phyloP scores from a whole-genome alignment of 2,888 invertebrate genomes.

The Mylabris sibirica region DNA sequence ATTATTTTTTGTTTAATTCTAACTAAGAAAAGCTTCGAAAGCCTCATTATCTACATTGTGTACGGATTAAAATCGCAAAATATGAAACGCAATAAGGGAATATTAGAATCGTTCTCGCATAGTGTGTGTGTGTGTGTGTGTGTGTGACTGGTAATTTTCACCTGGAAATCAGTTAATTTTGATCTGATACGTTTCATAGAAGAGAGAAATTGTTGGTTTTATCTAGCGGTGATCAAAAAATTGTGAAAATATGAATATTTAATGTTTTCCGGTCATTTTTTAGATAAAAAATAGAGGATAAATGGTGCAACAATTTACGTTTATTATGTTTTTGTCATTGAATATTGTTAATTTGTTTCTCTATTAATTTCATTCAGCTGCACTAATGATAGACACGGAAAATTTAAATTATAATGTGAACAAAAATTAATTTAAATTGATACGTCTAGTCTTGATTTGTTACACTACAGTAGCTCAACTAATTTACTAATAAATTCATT shows the following conservation, averaged over 20 bases:
- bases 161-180: too few species aligned
- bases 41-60: too few species aligned
- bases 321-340: background rate
- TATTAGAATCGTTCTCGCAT: too few species aligned
- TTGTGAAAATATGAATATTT: background rate
- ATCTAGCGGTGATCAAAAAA: background rate
- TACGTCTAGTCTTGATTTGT: conserved; percentile 20
- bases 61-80: too few species aligned
- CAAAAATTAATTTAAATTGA: conserved; percentile 18
- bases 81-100: too few species aligned
- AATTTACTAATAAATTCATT: conserved; percentile 19
- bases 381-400: background rate
- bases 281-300: background rate
- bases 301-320: background rate
- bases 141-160: too few species aligned
- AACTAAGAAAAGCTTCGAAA: too few species aligned
- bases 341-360: background rate
- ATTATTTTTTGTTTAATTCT: too few species aligned
- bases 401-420: background rate
- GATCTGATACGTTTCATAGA: too few species aligned
- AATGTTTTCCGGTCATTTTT: background rate
- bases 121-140: too few species aligned
- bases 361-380: background rate
- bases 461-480: conserved; percentile 21
- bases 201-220: too few species aligned